Evolutionary conservation across 2,888 invertebrate species (phyloP).

Genomic region (Pammene aurita): DNA sequence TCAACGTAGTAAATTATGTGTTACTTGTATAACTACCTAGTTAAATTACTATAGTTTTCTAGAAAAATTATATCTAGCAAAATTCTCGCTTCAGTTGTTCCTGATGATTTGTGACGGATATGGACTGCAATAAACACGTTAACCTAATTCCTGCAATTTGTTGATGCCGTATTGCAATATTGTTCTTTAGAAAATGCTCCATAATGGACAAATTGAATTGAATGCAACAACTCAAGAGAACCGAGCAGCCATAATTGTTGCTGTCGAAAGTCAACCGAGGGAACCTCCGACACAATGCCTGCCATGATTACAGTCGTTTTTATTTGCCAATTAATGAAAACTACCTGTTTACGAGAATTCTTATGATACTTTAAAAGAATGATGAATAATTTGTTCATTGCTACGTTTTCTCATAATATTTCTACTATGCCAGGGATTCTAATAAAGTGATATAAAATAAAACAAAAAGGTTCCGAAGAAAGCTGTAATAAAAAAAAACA

Average conservation of each 20-base stretch:
- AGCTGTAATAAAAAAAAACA: constrained; percentile 58
- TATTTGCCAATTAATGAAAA: constrained; percentile 24
- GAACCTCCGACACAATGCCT: constrained; percentile 62
- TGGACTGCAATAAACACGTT: too few relatives aligned
- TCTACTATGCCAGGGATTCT: constrained; percentile 1
- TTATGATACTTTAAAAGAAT: constrained; percentile 1
- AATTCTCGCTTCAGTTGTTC: too few relatives aligned
- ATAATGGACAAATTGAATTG: constrained; percentile 31
- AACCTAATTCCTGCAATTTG: not conserved
- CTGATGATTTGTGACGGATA: too few relatives aligned
- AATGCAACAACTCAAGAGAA: constrained; percentile 45
- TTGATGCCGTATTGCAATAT: constrained; percentile 7
- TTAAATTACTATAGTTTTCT: too few relatives aligned
- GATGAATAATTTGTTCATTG: not conserved
- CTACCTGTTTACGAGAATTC: constrained; percentile 13
- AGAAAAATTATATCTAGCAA: too few relatives aligned
- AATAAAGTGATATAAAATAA: constrained; percentile 51
- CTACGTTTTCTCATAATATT: not conserved
- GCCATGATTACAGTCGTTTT: constrained; percentile 47
- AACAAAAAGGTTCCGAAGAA: constrained; percentile 56
- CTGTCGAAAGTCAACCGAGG: constrained; percentile 64
- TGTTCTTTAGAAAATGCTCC: constrained; percentile 30
- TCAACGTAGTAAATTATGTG: too few relatives aligned
- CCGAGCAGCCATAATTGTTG: constrained; percentile 60
- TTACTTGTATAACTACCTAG: too few relatives aligned